Percentiles rank a stretch among this genome's conserved stretches.
These are phyloP conservation scores for Bostrychus sinensis DNA, from an alignment of 2,113 vertebrate species.

Conservation along the genomic window DNA sequence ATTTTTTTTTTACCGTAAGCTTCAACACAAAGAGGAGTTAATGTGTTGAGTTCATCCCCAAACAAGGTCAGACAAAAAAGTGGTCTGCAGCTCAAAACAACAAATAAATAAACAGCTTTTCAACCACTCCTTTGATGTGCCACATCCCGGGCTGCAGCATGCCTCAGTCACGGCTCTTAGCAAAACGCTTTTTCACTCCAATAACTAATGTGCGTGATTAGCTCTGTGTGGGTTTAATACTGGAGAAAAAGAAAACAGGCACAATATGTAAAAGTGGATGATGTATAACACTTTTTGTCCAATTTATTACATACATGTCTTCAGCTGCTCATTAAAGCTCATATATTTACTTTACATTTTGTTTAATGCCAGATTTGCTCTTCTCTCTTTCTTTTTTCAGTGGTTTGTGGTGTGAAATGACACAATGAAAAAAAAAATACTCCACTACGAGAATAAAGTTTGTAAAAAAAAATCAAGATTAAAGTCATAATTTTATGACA, in stretches of 20 bases:
- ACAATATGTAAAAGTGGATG: not conserved
- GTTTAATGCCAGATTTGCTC: too few relatives aligned
- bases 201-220: constrained; percentile 56
- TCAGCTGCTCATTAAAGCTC: too few relatives aligned
- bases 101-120: constrained; percentile 58
- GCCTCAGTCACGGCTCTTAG: constrained; percentile 41
- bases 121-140: constrained; percentile 57
- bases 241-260: not conserved
- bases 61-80: constrained; percentile 58
- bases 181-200: constrained; percentile 29
- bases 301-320: too few relatives aligned
- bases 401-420: too few relatives aligned
- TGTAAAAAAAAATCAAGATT: too few relatives aligned
- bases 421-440: too few relatives aligned
- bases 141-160: constrained; percentile 37
- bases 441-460: too few relatives aligned
- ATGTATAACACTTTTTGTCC: too few relatives aligned
- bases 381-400: too few relatives aligned
- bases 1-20: constrained; percentile 26
- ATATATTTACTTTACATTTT: too few relatives aligned
- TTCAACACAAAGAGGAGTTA: constrained; percentile 53
- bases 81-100: constrained; percentile 39
- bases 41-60: constrained; percentile 51
- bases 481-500: too few relatives aligned
- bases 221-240: constrained; percentile 15